Evolutionary conservation across 2,797 vertebrate species (phyloP).

Genomic region (Mionectes olivaceus): DNA sequence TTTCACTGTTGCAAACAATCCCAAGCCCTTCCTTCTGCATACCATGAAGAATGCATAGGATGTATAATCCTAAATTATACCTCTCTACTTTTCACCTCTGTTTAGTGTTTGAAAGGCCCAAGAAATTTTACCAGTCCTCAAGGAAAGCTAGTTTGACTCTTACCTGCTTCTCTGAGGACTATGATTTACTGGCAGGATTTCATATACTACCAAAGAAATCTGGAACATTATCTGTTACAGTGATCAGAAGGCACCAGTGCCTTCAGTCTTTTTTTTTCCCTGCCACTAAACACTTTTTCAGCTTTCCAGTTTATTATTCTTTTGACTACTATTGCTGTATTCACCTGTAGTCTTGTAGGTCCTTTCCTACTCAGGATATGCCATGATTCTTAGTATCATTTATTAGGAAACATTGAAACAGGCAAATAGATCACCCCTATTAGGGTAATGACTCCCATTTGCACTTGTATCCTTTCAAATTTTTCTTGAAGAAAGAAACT

Average conservation of each 20-base stretch:
- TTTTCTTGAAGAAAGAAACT: neutral
- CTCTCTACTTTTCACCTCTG: neutral
- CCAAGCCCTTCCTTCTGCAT: neutral
- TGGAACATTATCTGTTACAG: accelerated
- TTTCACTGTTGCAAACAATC: neutral
- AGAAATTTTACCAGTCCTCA: neutral
- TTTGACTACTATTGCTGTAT: neutral
- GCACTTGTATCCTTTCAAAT: neutral
- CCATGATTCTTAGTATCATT: neutral
- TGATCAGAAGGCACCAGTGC: neutral
- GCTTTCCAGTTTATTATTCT: neutral
- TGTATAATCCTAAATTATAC: neutral
- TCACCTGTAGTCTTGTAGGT: neutral
- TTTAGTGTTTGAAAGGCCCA: neutral
- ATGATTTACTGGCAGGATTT: neutral
- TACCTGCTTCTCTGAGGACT: neutral
- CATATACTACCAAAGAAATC: neutral
- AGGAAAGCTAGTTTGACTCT: neutral
- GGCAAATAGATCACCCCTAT: neutral
- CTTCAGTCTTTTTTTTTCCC: neutral
- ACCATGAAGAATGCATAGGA: neutral
- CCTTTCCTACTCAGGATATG: neutral
- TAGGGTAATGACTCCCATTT: neutral
- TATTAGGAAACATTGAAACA: neutral
- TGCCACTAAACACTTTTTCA: neutral